Evolutionary conservation across 2,113 vertebrate species (phyloP).

Genomic region (Archilochus colubris): DNA sequence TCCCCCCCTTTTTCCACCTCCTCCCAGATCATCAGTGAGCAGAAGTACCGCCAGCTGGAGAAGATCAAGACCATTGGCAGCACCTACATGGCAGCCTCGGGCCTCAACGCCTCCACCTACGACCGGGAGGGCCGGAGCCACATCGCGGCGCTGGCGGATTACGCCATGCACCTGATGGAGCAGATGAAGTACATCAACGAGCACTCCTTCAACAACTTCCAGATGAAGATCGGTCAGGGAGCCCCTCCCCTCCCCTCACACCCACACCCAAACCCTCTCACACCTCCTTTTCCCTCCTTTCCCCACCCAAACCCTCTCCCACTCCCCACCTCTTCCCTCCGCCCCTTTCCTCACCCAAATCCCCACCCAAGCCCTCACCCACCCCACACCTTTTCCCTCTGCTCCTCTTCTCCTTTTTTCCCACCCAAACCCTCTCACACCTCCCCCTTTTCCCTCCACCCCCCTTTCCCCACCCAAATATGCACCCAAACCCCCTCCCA

Average conservation of each 20-base stretch:
- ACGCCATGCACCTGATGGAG: slow-evolving; percentile 91
- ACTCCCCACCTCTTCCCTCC: too few species aligned
- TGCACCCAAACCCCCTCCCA: too few species aligned
- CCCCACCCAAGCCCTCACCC: too few species aligned
- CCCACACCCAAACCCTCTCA: too few species aligned
- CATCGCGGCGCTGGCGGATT: slow-evolving; percentile 88
- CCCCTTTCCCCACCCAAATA: too few species aligned
- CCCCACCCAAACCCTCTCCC: too few species aligned
- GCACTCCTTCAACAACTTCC: slow-evolving; percentile 96
- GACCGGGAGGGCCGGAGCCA: slow-evolving; percentile 89
- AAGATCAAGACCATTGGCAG: slow-evolving; percentile 96
- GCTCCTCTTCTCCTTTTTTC: too few species aligned
- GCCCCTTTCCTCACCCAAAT: too few species aligned
- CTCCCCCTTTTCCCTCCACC: too few species aligned
- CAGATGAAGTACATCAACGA: slow-evolving; percentile 96
- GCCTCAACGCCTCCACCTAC: slow-evolving; percentile 90
- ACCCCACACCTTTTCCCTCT: too few species aligned
- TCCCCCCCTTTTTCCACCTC: background rate
- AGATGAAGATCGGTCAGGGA: slow-evolving; percentile 92
- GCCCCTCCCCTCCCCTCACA: background rate
- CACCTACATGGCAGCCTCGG: slow-evolving; percentile 93
- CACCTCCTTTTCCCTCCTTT: too few species aligned
- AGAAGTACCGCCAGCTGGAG: slow-evolving; percentile 89
- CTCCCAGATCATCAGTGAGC: slow-evolving; percentile 90
- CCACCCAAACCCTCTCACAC: too few species aligned